Base-by-base conservation (phyloP, 2,888 invertebrate species). In the Rhagonycha lutea region DNA sequence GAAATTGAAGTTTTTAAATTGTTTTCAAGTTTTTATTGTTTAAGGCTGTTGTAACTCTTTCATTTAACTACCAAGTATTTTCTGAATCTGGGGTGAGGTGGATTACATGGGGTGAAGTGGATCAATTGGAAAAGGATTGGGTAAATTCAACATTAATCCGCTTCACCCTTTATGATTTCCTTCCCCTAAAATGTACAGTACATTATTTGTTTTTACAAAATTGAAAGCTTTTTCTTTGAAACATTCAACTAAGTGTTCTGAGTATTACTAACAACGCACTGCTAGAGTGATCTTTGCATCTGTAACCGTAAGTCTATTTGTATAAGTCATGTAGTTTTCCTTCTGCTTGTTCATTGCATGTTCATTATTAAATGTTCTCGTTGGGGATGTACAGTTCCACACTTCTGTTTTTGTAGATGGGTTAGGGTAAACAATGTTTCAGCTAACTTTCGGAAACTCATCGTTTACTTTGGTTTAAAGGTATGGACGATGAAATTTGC, bases 401-500 rank as follows among this genome's bases (percentile, higher is more conserved):
- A 32, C 32, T 32, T 32, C 32, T 32, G 32, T 12, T 32, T 32
- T 32, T 32, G 32, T 32, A 32, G 32, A 32, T 32, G 32, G 32
- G 32, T 32, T 32, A 32, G 32, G 32, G 32, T 32, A 5, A 32
- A 32, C 12, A 32, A 1, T 4, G 12, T 12, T 32, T 2, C 1
- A 12, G 5, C 12, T 4, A 5, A 12, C 0, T 32, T 12, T 12
- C 5, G 32, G 32, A 5, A 32, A 32, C 32, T 32, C 32, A 32
- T 32, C 12, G 2, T 32, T 32, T n/a, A 32, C 5, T 32, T 5
- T 12, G 7, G 28, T 70, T 47, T 26, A 77, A 91, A 95, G 96
- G 96, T 87, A 96, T 96, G 94, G 96, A 98, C 87, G 97, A 97
- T 86, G 97, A 98, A 88, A 97, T 98, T 87, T 97, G 97, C 89